Percentiles rank a stretch among this genome's conserved stretches.
phyloP scores from a whole-genome alignment of 1,140 invertebrate species.

The Bacillus rossius region DNA sequence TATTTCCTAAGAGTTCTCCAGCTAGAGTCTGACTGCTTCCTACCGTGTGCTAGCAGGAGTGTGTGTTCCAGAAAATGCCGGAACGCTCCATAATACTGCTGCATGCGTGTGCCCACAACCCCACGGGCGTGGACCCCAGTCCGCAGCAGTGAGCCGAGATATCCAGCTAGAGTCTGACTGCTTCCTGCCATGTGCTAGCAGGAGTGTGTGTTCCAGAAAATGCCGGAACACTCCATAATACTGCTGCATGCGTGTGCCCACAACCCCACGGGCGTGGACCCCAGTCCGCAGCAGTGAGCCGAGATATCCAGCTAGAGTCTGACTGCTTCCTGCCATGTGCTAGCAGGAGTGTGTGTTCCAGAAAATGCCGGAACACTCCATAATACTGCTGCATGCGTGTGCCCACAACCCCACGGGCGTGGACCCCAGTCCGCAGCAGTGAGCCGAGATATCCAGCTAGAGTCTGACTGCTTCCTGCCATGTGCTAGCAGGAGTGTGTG shows the following conservation, averaged over 20 bases:
- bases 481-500: conserved; percentile 11
- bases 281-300: conserved; percentile 88
- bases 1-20: too few relatives aligned
- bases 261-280: conserved; percentile 98
- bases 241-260: conserved; percentile 97
- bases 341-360: conserved; percentile 42
- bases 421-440: conserved; percentile 89
- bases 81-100: conserved; percentile 88
- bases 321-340: too few relatives aligned
- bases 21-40: too few relatives aligned
- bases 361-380: conserved; percentile 91
- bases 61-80: conserved; percentile 77
- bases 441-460: conserved; percentile 75
- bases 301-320: conserved; percentile 68
- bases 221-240: conserved; percentile 89
- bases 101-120: conserved; percentile 99
- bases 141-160: conserved; percentile 88
- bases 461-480: too few relatives aligned
- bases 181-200: not conserved
- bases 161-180: too few relatives aligned
- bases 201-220: conserved; percentile 60
- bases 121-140: conserved; percentile 94
- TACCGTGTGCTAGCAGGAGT: not conserved
- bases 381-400: conserved; percentile 95
- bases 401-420: conserved; percentile 99